Evolutionary conservation across 2,888 invertebrate genomes (phyloP), one percentile per base, ranked within the genome.

Genomic region (Cylloceria caligata): DNA sequence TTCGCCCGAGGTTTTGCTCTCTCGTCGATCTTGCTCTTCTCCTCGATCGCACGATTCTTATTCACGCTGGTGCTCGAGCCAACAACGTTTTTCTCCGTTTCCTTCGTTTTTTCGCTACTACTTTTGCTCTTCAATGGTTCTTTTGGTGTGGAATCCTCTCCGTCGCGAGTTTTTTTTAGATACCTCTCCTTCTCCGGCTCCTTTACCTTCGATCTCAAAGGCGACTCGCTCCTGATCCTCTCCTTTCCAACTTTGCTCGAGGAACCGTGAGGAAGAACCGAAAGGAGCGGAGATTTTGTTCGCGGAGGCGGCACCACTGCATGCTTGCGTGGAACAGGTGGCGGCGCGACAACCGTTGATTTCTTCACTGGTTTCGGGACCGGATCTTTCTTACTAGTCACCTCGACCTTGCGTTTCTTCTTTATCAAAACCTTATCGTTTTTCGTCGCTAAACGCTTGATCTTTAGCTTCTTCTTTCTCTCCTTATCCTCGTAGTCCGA

Each of bases 401-500:
- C 68, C 4, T 92, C 92, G 16, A 92, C 68, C 81, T 91, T 92
- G 3, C 91, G 89, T 80, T 92, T 92, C 79, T 91, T 92, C 81
- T 91, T 92, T 16, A 83, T 83, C 4, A 69, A 13, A 2, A 85
- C 47, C 19, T 91, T 92, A 6, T 92, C 92, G 65, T 78, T 90
- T 75, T 91, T 92, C 3, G 89, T 85, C 39, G 88, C 89, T 57
- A 92, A 75, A 75, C 91, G 89, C 65, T 92, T 92, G 34, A 92
- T 77, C 67, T 92, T 92, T n/a, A 92, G 84, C 89, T 92, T 91
- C 84, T 89, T 90, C 39, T 89, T 92, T 24, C 93, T 87, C 84
- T 94, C 93, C 88, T 95, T 95, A 88, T 95, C 95, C 49, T 94
- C 95, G 74, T 94, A 94, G 84, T 96, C 96, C 3, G 96, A 96